Conservation (phyloP, 2,113 vertebrate species). For the Turdus rufiventris region DNA sequence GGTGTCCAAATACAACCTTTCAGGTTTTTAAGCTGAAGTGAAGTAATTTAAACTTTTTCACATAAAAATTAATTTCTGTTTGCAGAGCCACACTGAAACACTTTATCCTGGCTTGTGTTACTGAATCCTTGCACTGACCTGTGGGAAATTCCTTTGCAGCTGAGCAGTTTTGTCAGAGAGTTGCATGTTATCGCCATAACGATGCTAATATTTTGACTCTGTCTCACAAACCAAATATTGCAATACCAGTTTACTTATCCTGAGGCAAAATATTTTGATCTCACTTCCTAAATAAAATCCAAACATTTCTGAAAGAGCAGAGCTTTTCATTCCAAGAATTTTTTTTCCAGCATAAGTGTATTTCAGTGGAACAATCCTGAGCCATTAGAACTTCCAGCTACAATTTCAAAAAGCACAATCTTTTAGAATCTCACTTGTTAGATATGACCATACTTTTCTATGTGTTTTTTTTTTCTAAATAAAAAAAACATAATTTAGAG, state of each 20-base stretch:
- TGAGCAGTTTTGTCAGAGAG: neutral
- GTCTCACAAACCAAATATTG: neutral
- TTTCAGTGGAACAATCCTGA: neutral
- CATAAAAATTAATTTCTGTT: neutral
- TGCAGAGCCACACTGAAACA: neutral
- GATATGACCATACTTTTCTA: neutral
- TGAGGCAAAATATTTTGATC: constrained; percentile 15
- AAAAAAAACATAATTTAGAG: neutral
- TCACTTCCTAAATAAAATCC: neutral
- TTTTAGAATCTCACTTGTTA: neutral
- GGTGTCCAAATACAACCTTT: neutral
- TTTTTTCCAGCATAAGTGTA: neutral
- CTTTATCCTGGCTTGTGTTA: neutral
- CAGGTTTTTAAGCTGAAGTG: neutral
- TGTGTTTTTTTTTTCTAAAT: neutral
- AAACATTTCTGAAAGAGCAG: neutral
- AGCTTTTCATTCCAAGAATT: neutral
- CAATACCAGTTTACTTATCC: neutral
- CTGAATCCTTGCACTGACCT: neutral
- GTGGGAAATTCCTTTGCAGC: neutral
- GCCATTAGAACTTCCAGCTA: neutral
- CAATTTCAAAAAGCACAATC: neutral
- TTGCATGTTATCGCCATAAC: neutral
- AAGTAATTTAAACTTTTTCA: neutral
- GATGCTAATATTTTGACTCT: neutral